Evolutionary conservation across 2,797 vertebrate species (phyloP), one percentile per base, ranked within the genome.

Genomic region (Tenualosa thibaudeaui): DNA sequence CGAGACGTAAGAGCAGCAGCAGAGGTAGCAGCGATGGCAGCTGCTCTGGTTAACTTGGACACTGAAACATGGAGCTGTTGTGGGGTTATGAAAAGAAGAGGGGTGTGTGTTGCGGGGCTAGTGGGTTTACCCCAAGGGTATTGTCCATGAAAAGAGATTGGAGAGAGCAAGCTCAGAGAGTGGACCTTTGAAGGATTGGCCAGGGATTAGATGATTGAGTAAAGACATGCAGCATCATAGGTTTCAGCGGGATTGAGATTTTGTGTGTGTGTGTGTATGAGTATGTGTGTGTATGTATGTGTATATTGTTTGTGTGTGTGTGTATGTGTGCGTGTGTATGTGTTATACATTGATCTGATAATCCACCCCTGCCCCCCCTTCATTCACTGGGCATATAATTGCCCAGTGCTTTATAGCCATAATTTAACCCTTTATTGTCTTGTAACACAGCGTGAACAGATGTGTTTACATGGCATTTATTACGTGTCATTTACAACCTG

Each of bases 401-500:
- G 88, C 81, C 82, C 43, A 54, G 83, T 78, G 83, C 87, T 95
- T 94, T 92, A 94, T 88, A 83, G 87, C 88, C 81, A 81, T 84
- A 82, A 65, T 82, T 87, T 82, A 84, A 88, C 88, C 88, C 90
- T 93, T 93, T 90, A 93, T 90, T 91, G 90, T 92, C 87, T 91
- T 91, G 89, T 92, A 93, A 92, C 90, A 85, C 91, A 86, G 92
- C 84, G 86, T 88, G 90, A 91, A 91, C 93, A 94, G 92, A 94
- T 94, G 92, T 93, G 92, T 94, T 94, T 93, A 94, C 92, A 90
- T 88, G 89, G 87, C 89, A 88, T 94, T 95, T 94, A 94, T 90
- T 92, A 90, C 89, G 89, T 91, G 89, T 90, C 90, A 93, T 93
- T 94, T 93, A 92, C 78, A 62, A 92, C 92, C 90, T 91, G 91